A percentile compares a stretch with the other conserved stretches of the same genome.
phyloP scores from a whole-genome alignment of 2,888 invertebrate species.

The Willowsia nigromaculata region DNA sequence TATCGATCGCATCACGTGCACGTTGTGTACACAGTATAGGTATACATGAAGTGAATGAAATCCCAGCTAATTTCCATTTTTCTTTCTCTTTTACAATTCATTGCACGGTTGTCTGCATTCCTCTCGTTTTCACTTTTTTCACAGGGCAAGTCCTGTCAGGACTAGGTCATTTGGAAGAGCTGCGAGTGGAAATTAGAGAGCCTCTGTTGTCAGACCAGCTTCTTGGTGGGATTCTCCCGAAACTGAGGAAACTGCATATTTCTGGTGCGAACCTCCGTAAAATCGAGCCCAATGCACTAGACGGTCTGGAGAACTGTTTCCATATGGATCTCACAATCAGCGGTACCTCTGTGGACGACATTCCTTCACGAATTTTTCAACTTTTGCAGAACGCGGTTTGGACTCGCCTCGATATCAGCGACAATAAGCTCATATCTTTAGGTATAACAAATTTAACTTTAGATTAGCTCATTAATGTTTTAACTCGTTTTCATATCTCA shows the following conservation, averaged over 20 bases:
- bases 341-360: slow-evolving; percentile 88
- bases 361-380: slow-evolving; percentile 85
- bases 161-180: slow-evolving; percentile 87
- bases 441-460: too few species aligned
- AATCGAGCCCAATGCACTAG: slow-evolving; percentile 89
- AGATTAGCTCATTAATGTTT: too few species aligned
- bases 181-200: slow-evolving; percentile 89
- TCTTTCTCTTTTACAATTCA: slow-evolving; percentile 10
- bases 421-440: too few species aligned
- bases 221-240: slow-evolving; percentile 88
- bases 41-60: background rate
- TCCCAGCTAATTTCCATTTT: slow-evolving; percentile 22
- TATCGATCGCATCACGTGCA: slow-evolving; percentile 36
- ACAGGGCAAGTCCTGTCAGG: slow-evolving; percentile 84
- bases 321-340: slow-evolving; percentile 89
- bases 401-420: slow-evolving; percentile 86
- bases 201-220: slow-evolving; percentile 87
- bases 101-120: background rate
- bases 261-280: slow-evolving; percentile 87
- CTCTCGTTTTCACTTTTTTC: background rate
- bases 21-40: slow-evolving; percentile 7
- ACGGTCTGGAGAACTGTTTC: slow-evolving; percentile 87
- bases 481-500: too few species aligned
- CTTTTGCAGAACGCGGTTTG: slow-evolving; percentile 75
- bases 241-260: slow-evolving; percentile 89